A percentile compares a stretch with the other conserved stretches of the same genome.
Evolutionary conservation across 2,888 invertebrate genomes (phyloP).

Genomic region (Campoplex capitator): DNA sequence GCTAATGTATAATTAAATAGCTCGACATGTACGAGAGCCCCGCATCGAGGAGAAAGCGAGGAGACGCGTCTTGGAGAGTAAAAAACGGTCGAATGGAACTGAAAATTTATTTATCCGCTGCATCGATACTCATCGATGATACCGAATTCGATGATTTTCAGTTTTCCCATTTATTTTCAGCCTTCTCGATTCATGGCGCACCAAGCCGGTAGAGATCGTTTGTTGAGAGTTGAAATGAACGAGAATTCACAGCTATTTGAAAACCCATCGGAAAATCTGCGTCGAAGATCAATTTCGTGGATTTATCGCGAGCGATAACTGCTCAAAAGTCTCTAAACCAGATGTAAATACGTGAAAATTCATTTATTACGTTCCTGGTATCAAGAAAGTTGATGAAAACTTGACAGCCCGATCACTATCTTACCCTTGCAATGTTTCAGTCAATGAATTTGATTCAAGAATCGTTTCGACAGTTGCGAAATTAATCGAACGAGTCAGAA

Average conservation of each 20-base stretch:
- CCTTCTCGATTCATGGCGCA: background rate
- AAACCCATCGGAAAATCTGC: background rate
- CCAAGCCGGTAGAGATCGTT: background rate
- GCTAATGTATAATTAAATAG: slow-evolving; percentile 45
- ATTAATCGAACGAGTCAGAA: slow-evolving; percentile 2
- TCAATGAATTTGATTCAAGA: background rate
- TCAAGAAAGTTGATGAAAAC: background rate
- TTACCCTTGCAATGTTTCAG: background rate
- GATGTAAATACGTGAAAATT: background rate
- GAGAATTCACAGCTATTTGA: background rate
- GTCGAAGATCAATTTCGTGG: background rate
- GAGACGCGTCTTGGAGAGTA: background rate
- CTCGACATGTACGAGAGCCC: background rate
- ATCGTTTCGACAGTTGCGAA: slow-evolving; percentile 6
- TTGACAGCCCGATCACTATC: background rate
- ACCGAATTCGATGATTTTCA: background rate
- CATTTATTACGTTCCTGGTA: background rate
- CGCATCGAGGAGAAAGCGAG: background rate
- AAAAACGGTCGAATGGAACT: background rate
- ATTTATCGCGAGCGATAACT: background rate
- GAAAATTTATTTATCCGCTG: background rate
- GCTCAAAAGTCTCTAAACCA: background rate
- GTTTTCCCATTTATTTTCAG: background rate
- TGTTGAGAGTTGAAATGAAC: background rate
- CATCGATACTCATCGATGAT: background rate